A percentile compares a stretch with the other conserved stretches of the same genome.
phyloP scores from a whole-genome alignment of 2,797 vertebrate genomes.

The Neostethus bicornis region DNA sequence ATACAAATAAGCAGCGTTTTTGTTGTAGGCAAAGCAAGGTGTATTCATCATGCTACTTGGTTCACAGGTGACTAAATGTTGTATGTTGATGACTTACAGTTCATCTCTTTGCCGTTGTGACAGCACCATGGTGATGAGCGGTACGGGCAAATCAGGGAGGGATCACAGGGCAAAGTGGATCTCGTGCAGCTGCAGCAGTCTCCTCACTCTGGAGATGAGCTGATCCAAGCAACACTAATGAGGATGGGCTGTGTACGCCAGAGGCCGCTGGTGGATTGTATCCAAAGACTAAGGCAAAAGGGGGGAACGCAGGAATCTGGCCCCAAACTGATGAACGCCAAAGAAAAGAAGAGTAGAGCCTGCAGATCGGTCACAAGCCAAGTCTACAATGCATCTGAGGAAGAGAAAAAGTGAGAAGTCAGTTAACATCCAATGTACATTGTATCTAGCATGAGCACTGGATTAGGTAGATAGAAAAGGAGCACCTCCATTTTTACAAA shows the following conservation, averaged over 20 bases:
- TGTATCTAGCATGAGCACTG: conserved; percentile 41
- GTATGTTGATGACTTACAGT: conserved; percentile 85
- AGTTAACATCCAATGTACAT: conserved; percentile 59
- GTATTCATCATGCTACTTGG: neutral
- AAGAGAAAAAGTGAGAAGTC: conserved; percentile 28
- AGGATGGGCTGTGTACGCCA: conserved; percentile 54
- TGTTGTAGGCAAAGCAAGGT: neutral
- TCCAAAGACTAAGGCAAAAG: conserved; percentile 69
- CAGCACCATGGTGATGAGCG: conserved; percentile 98
- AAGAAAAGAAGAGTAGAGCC: conserved; percentile 78
- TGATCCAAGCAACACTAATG: conserved; percentile 54
- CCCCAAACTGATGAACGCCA: conserved; percentile 71
- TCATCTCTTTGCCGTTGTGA: conserved; percentile 99
- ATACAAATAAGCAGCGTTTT: conserved; percentile 5
- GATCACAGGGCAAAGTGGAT: conserved; percentile 57
- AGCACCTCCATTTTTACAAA: neutral
- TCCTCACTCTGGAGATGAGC: conserved; percentile 82
- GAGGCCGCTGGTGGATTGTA: conserved; percentile 32
- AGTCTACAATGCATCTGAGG: conserved; percentile 92
- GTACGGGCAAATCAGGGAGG: too few species aligned
- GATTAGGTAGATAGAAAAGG: conserved; percentile 20
- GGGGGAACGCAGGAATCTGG: conserved; percentile 75
- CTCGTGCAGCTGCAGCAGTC: conserved; percentile 81
- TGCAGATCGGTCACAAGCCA: conserved; percentile 85
- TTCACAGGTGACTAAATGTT: neutral